These are phyloP conservation scores for Cheilosia grossa DNA, from an alignment of 2,888 invertebrate genomes.

Conservation along the genomic window DNA sequence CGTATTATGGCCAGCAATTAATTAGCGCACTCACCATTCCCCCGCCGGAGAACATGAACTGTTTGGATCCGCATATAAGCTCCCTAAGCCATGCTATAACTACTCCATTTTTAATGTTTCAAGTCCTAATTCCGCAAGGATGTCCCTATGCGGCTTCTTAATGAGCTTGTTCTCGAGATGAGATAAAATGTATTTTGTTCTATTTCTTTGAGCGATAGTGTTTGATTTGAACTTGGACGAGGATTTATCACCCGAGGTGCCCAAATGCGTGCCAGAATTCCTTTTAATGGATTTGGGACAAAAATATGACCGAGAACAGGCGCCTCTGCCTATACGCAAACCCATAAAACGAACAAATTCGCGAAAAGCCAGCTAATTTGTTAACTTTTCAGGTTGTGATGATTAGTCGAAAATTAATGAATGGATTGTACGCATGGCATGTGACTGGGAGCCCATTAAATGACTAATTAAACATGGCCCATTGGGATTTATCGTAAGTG, in stretches of 20 bases:
- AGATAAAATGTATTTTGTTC: constrained; percentile 53
- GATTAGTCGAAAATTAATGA: constrained; percentile 74
- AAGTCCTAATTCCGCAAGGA: constrained; percentile 58
- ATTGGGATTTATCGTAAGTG: constrained; percentile 54
- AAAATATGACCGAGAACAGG: constrained; percentile 15
- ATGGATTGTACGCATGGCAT: constrained; percentile 71
- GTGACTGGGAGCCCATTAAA: constrained; percentile 58
- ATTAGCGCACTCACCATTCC: constrained; percentile 53
- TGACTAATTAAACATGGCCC: constrained; percentile 70
- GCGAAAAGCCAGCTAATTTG: constrained; percentile 58
- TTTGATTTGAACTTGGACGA: constrained; percentile 54
- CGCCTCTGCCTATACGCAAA: not conserved
- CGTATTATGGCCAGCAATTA: constrained; percentile 58
- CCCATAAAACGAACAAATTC: constrained; percentile 18
- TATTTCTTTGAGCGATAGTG: constrained; percentile 13
- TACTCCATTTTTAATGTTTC: constrained; percentile 21
- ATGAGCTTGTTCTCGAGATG: constrained; percentile 65
- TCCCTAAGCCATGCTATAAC: not conserved
- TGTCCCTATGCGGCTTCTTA: constrained; percentile 44
- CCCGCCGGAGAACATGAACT: constrained; percentile 34
- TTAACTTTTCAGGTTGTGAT: constrained; percentile 62
- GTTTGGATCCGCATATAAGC: not conserved
- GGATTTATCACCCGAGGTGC: constrained; percentile 65
- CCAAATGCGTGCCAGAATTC: constrained; percentile 63
- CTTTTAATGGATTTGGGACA: constrained; percentile 45